Evolutionary conservation across 1,140 invertebrate species (phyloP), one percentile per base, ranked within the genome.

Genomic region (Whitmania pigra): DNA sequence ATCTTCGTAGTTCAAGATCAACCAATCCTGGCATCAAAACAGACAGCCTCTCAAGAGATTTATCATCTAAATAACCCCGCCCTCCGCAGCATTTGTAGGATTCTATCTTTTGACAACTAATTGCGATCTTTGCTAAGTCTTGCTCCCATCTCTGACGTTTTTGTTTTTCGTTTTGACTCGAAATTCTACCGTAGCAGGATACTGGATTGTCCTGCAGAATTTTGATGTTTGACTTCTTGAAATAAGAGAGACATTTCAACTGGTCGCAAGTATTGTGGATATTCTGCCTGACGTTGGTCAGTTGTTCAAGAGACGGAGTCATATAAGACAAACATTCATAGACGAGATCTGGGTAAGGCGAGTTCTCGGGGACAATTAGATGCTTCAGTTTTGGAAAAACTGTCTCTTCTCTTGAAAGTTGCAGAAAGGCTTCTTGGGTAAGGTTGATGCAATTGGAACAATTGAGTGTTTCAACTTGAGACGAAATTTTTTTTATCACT

Each of bases 101-200:
- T 54, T 60, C 71, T 20, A 71, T 66, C n/a, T 71, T 27, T 25
- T 57, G 25, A 22, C 71, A 71, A 53, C 71, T 71, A 55, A 71
- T 71, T 22, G 71, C 71, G 20, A 53, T 49, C 69, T 70, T 70
- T 20, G 53, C 54, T 31, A 71, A 31, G 55, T 66, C 71, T 20
- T 40, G 25, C 54, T 71, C 57, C 71, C 71, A 71, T 25, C 25
- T 40, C n/a, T 36, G 31, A 25, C 49, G 31, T 11, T 54, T 49
- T 55, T 71, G 71, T 71, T 66, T 71, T 49, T 71, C 57, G 5
- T 25, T 55, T 20, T 53, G 17, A 29, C 22, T 53, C 6, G 27
- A 29, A 29, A 71, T 71, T 29, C 55, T 49, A 17, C 71, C 71
- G 57, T 60, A 71, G 18, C 25, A 20, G 17, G 53, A 29, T 3